A percentile compares a stretch with the other conserved stretches of the same genome.
These are phyloP conservation scores for Psylliodes chrysocephalus DNA, from an alignment of 2,888 invertebrate genomes.

Conservation along the genomic window DNA sequence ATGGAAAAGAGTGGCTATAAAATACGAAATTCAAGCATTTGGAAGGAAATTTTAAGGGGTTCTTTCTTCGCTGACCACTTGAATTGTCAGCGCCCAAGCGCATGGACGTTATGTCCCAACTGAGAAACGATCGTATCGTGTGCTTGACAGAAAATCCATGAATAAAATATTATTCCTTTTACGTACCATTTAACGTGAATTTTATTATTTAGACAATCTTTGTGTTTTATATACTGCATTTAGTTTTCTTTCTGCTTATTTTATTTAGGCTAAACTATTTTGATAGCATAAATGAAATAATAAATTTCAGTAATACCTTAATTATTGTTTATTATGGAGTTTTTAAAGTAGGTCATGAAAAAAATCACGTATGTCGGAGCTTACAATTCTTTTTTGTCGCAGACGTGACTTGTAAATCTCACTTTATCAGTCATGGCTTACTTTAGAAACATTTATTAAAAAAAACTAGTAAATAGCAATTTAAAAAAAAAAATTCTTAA, in stretches of 20 bases:
- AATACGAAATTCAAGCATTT: slow-evolving; percentile 52
- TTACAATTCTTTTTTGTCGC: too few species aligned
- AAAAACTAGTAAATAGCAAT: too few species aligned
- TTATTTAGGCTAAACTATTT: slow-evolving; percentile 19
- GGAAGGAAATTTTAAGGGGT: slow-evolving; percentile 51
- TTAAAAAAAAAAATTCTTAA: too few species aligned
- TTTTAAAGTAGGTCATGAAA: too few species aligned
- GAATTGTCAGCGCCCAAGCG: slow-evolving; percentile 44
- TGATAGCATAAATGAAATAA: too few species aligned
- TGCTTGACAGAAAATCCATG: slow-evolving; percentile 50
- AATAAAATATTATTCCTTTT: slow-evolving; percentile 51
- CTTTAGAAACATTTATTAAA: too few species aligned
- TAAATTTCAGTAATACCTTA: too few species aligned
- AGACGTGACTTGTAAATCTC: too few species aligned
- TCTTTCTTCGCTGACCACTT: slow-evolving; percentile 54
- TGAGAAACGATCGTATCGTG: slow-evolving; percentile 47
- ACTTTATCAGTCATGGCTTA: too few species aligned
- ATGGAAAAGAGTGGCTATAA: slow-evolving; percentile 56
- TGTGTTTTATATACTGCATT: slow-evolving; percentile 37
- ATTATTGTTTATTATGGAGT: too few species aligned
- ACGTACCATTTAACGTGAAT: slow-evolving; percentile 50
- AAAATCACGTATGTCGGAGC: too few species aligned
- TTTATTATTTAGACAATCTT: slow-evolving; percentile 42
- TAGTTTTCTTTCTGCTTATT: slow-evolving; percentile 15
- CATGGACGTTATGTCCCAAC: slow-evolving; percentile 44